These are phyloP conservation scores for Zaprionus inermis DNA, from an alignment of 1,140 invertebrate species.

Conservation along the genomic window DNA sequence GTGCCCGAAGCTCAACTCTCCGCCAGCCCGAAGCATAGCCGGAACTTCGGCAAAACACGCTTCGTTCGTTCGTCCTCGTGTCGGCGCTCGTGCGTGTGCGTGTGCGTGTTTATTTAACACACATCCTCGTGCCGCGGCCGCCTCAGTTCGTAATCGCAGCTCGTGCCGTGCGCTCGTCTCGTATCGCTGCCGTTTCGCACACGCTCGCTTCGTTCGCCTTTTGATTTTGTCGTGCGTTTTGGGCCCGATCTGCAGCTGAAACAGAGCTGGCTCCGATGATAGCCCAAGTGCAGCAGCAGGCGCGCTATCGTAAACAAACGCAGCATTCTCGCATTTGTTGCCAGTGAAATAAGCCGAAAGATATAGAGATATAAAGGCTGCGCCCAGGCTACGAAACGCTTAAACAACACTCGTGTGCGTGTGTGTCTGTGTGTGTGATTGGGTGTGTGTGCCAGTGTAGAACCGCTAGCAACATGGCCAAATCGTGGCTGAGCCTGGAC, in stretches of 20 bases:
- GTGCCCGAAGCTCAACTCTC: constrained; percentile 21
- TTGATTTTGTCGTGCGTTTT: not conserved
- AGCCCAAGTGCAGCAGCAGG: constrained; percentile 4
- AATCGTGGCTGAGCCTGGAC: constrained; percentile 26
- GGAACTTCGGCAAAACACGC: not conserved
- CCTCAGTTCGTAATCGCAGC: constrained; percentile 74
- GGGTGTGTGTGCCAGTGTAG: not conserved
- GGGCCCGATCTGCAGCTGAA: constrained; percentile 19
- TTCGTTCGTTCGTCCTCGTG: constrained; percentile 15
- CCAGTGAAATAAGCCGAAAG: not conserved
- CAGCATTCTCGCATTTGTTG: constrained; percentile 23
- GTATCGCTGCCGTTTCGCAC: constrained; percentile 12
- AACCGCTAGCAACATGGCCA: constrained; percentile 32
- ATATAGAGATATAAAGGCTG: no score
- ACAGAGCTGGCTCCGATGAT: constrained; percentile 23
- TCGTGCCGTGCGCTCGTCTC: constrained; percentile 53
- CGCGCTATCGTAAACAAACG: not conserved
- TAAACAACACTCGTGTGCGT: not conserved
- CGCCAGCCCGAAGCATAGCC: constrained; percentile 2
- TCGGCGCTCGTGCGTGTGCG: constrained; percentile 28
- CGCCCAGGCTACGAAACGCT: not conserved
- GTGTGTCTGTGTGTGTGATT: not conserved
- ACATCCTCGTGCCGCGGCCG: constrained; percentile 58
- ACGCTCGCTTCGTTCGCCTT: not conserved
- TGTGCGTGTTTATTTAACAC: constrained; percentile 79